Evolutionary conservation across 2,113 vertebrate species (phyloP).

Genomic region (Pterocles gutturalis): DNA sequence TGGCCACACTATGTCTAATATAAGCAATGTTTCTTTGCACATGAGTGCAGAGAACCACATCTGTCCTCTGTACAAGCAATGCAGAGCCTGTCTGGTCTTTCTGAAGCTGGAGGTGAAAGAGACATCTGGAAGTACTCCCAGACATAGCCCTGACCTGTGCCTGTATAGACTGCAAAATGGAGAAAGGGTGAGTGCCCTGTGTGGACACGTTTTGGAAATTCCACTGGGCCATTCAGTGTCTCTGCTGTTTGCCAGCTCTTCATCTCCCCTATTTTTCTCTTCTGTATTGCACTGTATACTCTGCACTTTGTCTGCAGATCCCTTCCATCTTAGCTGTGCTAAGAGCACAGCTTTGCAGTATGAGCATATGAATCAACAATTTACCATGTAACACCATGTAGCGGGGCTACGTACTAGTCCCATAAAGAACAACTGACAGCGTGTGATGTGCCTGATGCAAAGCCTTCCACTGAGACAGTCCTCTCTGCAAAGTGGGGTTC

Average conservation of each 20-base stretch:
- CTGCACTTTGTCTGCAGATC: neutral
- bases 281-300: rapidly evolving
- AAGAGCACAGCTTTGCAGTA: neutral
- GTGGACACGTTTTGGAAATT: neutral
- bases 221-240: neutral
- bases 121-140: neutral
- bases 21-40: neutral
- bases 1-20: neutral
- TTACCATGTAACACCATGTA: neutral
- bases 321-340: neutral
- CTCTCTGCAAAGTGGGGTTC: neutral
- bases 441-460: neutral
- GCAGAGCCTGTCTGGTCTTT: neutral
- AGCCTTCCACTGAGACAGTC: neutral
- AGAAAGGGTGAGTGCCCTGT: neutral
- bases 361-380: neutral
- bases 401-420: neutral
- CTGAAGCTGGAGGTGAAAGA: neutral
- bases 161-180: neutral
- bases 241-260: neutral
- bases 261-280: neutral
- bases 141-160: neutral
- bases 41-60: neutral
- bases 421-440: neutral
- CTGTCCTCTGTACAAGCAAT: neutral